Base-by-base conservation (phyloP, 2,797 vertebrate genomes). In the Chlorospingus flavigularis region DNA sequence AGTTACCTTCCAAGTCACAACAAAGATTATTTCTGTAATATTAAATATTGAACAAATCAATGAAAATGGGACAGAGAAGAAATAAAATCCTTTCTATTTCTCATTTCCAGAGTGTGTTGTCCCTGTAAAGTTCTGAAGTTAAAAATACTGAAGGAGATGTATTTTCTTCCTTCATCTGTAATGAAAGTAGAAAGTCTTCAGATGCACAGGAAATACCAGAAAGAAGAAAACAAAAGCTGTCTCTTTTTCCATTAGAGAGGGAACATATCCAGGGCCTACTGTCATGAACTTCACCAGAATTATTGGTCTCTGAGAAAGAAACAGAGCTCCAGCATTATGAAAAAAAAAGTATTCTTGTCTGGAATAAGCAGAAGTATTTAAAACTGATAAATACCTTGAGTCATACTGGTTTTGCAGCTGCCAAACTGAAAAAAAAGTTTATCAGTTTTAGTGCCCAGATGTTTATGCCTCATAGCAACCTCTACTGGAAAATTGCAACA, bases 401-500 rank as follows among this genome's bases (percentile, higher is more conserved):
- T 39, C 35, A 78, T 66, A 76, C n/a, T 48, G 10, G 13, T 74
- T 82, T 76, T 72, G 54, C 30, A 48, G 39, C 28, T 89, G 50
- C 60, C 83, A 89, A 87, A 43, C 54, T 87, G 91, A n/a, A 55
- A 93, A 95, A 40, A 58, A 90, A 28, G 0, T 72, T 94, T 88
- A 93, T 94, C 61, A 55, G 28, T 47, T 82, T 73, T 68, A 78
- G 35, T 57, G 76, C 18, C 74, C 30, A 84, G 33, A 37, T 90
- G 23, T 90, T 92, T 88, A 51, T 58, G 47, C 45, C 28, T 95
- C 66, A 39, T 67, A 92, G 74, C 65, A 95, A 92, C 88, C 11
- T 42, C 73, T 30, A 10, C 47, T 78, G 80, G 62, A 83, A 94
- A 58, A 71, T 62, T 93, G 76, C 95, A 94, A 84, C 55, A 88